These are phyloP conservation scores for Biston betularia DNA, from an alignment of 2,888 invertebrate species.

Conservation along the genomic window DNA sequence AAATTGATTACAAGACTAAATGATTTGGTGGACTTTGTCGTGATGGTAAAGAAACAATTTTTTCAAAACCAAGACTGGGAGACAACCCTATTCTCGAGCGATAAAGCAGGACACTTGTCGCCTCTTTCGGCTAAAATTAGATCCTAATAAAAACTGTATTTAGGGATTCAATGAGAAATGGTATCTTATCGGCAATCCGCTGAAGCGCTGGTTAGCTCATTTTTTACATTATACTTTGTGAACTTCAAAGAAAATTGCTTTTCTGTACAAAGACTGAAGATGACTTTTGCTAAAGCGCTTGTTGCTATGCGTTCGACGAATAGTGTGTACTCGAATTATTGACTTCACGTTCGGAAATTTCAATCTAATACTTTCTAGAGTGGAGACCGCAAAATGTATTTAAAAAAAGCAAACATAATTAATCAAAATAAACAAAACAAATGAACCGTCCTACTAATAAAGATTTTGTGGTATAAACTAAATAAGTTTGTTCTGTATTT, in stretches of 20 bases:
- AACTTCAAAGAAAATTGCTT: slow-evolving; percentile 16
- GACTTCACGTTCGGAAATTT: too few species aligned
- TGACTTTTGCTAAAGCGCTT: not conserved
- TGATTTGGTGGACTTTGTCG: too few species aligned
- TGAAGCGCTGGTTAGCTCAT: slow-evolving; percentile 14
- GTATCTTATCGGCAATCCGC: slow-evolving; percentile 27
- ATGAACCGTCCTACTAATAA: too few species aligned
- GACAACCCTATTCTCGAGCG: slow-evolving; percentile 7
- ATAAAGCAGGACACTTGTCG: slow-evolving; percentile 46
- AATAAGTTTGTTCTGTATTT: too few species aligned
- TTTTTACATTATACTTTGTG: slow-evolving; percentile 30
- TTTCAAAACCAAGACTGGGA: slow-evolving; percentile 21
- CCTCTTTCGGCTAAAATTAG: slow-evolving; percentile 50
- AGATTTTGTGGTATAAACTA: too few species aligned
- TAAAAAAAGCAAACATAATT: too few species aligned
- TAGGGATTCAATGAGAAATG: slow-evolving; percentile 51
- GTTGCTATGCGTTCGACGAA: not conserved
- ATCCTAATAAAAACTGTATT: slow-evolving; percentile 55
- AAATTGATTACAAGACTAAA: too few species aligned
- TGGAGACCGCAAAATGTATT: too few species aligned
- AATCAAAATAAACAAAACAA: too few species aligned
- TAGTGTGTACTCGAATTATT: not conserved
- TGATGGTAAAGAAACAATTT: too few species aligned
- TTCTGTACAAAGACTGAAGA: not conserved
- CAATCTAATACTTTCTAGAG: too few species aligned